These are phyloP conservation scores for Brachyptera risi DNA, from an alignment of 2,888 invertebrate species.

Conservation along the genomic window DNA sequence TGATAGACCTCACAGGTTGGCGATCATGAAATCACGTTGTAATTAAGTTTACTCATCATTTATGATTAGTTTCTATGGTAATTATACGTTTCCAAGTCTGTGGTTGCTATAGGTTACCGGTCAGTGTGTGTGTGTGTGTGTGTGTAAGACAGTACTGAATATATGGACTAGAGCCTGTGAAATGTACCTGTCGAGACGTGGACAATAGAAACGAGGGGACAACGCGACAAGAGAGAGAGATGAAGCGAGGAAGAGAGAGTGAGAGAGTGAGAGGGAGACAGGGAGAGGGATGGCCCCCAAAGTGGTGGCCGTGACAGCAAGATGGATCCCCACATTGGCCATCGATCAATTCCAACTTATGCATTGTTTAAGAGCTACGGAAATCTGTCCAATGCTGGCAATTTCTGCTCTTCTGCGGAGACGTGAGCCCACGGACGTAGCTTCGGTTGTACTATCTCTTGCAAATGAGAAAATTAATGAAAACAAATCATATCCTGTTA, in stretches of 20 bases:
- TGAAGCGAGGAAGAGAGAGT: not conserved
- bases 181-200: constrained; percentile 9
- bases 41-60: constrained; percentile 21
- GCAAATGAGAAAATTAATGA: no score
- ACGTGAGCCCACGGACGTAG: no score
- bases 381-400: constrained; percentile 28
- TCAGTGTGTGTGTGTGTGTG: not conserved
- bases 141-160: no score
- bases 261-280: constrained; percentile 6
- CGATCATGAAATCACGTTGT: constrained; percentile 15
- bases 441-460: no score
- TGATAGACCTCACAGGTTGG: constrained; percentile 16
- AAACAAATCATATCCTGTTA: no score
- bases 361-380: constrained; percentile 33
- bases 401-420: not conserved
- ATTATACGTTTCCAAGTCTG: constrained; percentile 17
- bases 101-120: no score
- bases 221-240: constrained; percentile 4
- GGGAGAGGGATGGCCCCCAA: constrained; percentile 28
- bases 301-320: constrained; percentile 33
- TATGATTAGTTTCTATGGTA: constrained; percentile 15
- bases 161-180: not conserved
- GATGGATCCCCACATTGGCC: constrained; percentile 32
- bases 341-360: constrained; percentile 33
- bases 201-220: constrained; percentile 16